Evolutionary conservation across 2,113 vertebrate genomes (phyloP), one percentile per base, ranked within the genome.

Genomic region (Bujurquina vittata): DNA sequence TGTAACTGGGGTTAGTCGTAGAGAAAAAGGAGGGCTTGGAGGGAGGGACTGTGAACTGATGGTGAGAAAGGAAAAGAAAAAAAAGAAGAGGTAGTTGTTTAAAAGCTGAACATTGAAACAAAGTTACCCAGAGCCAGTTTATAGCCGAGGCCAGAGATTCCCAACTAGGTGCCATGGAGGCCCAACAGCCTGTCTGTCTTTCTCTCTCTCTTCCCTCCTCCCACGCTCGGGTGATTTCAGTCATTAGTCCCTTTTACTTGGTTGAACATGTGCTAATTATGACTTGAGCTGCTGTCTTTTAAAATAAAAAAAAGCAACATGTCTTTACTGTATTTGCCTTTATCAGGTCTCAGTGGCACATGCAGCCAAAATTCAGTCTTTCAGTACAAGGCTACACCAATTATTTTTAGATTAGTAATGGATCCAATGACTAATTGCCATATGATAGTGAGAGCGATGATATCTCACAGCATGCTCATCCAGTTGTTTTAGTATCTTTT

Each of bases 1-100:
- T 86, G 90, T 93, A 93, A 94, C 86, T 15, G 76, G 57, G 79
- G 43, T 52, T 77, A 73, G 84, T 87, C 86, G 67, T 82, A 76
- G 84, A 81, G 80, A 63, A 74, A 31, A 57, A 77, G 83, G 78
- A 83, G 61, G 67, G 78, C 87, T 78, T 78, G 49, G 3, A 82
- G 57, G 87, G 82, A 85, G 76, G 67, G 82, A 93, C 73, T 89
- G 86, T 22, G 60, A 65, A 77, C 65, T 20, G 79, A 83, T 59
- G 75, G 12, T 33, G 87, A 22, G 75, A 54, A 43, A 55, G 35
- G 57, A 54, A 11, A n/a, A 59, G 57, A 20, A 10, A 65, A 65
- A 22, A 56, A 61, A 20, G 15, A 55, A 35, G 46, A 79, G n/a
- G 55, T 85, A 84, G 79, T 83, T 83, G 65, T 90, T 89, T 83